Percentiles rank a stretch among this genome's conserved stretches.
phyloP scores from a whole-genome alignment of 2,888 invertebrate genomes.

The Drosophila flavopinicola region DNA sequence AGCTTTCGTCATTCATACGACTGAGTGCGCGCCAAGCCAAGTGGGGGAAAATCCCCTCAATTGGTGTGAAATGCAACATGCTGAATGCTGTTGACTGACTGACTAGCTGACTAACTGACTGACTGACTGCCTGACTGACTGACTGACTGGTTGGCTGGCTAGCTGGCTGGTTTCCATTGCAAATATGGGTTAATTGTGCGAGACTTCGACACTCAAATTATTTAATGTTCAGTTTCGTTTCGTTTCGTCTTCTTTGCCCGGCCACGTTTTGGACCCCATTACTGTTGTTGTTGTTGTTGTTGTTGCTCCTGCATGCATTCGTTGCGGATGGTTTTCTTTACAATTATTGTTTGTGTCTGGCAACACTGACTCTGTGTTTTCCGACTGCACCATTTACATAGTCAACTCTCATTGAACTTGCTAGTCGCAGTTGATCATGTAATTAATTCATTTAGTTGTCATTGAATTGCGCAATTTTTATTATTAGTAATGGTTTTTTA shows the following conservation, averaged over 20 bases:
- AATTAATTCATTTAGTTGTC: constrained; percentile 50
- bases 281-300: constrained; percentile 3
- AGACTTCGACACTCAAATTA: constrained; percentile 73
- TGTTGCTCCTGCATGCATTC: constrained; percentile 34
- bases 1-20: constrained; percentile 77
- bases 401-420: constrained; percentile 35
- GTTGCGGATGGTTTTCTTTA: constrained; percentile 35
- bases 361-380: constrained; percentile 22
- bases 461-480: constrained; percentile 38
- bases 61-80: constrained; percentile 81
- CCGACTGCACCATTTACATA: constrained; percentile 26
- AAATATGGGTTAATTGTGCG: constrained; percentile 79
- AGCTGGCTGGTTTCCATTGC: constrained; percentile 50
- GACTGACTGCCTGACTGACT: neutral
- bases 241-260: constrained; percentile 14
- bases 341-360: constrained; percentile 52
- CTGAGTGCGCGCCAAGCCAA: constrained; percentile 71
- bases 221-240: constrained; percentile 59
- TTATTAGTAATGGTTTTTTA: constrained; percentile 31
- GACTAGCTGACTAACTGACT: neutral
- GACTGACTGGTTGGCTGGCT: constrained; percentile 15
- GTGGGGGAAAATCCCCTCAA: constrained; percentile 59
- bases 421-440: constrained; percentile 23
- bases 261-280: constrained; percentile 17
- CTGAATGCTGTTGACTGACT: constrained; percentile 32